Percentiles rank a stretch among this genome's conserved stretches.
Evolutionary conservation across 2,797 vertebrate species (phyloP).

Genomic region (Sebastes flavidus): DNA sequence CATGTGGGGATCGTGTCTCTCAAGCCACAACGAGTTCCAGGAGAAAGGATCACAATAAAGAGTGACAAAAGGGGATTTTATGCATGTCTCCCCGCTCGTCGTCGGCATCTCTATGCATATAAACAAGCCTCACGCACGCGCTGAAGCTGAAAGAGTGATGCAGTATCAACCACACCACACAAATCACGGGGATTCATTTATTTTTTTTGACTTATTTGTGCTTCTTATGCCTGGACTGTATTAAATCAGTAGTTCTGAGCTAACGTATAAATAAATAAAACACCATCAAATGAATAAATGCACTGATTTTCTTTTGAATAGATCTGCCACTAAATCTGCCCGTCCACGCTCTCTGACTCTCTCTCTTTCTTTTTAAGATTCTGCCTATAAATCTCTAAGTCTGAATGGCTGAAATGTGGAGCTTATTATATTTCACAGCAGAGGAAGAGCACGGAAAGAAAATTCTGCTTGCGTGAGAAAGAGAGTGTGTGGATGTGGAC

Average conservation of each 20-base stretch:
- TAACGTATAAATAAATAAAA: slow-evolving; percentile 21
- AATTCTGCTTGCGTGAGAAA: slow-evolving; percentile 8
- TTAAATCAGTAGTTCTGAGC: slow-evolving; percentile 9
- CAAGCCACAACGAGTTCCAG: slow-evolving; percentile 28
- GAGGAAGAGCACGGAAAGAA: background rate
- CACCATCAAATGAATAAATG: slow-evolving; percentile 5
- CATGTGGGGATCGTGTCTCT: slow-evolving; percentile 11
- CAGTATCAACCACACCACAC: slow-evolving; percentile 14
- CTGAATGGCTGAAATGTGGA: slow-evolving; percentile 15
- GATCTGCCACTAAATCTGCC: background rate
- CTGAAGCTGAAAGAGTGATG: slow-evolving; percentile 26
- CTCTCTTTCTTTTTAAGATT: slow-evolving; percentile 25
- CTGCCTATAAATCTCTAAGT: slow-evolving; percentile 16
- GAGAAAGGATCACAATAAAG: slow-evolving; percentile 41
- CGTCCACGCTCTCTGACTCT: background rate
- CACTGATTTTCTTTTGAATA: background rate
- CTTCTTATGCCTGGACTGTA: background rate
- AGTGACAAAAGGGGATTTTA: slow-evolving; percentile 48
- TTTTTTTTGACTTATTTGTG: background rate
- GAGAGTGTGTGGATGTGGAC: background rate
- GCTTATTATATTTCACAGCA: slow-evolving; percentile 22
- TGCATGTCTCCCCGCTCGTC: slow-evolving; percentile 1
- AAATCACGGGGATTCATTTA: slow-evolving; percentile 36
- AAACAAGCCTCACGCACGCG: slow-evolving; percentile 40
- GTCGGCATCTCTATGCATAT: slow-evolving; percentile 43